A percentile compares a stretch with the other conserved stretches of the same genome.
Conservation (phyloP, 2,113 vertebrate genomes). For the Sturnus vulgaris region DNA sequence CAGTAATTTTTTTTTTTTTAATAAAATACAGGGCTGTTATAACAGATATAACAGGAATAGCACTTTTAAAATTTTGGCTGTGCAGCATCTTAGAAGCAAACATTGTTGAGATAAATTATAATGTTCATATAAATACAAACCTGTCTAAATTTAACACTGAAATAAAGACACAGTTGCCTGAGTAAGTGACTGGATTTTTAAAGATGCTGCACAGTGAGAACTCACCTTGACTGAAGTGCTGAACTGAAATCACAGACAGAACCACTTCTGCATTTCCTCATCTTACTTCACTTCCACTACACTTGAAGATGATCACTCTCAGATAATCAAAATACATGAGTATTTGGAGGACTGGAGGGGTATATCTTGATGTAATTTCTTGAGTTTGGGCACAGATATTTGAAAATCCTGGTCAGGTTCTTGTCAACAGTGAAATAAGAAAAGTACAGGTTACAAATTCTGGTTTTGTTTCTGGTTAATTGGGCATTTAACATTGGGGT, state of each 20-base stretch:
- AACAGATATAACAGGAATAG: background rate
- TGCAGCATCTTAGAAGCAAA: background rate
- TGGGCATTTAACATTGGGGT: background rate
- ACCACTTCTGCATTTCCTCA: background rate
- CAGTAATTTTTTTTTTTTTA: background rate
- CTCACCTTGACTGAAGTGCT: conserved; percentile 31
- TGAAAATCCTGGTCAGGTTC: background rate
- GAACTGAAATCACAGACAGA: background rate
- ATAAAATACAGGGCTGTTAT: background rate
- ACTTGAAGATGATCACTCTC: background rate
- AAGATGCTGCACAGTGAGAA: background rate
- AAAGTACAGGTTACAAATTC: background rate
- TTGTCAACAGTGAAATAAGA: background rate
- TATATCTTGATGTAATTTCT: background rate
- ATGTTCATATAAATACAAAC: background rate
- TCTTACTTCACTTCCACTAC: background rate
- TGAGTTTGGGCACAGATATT: background rate
- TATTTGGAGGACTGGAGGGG: background rate
- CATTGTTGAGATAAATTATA: background rate
- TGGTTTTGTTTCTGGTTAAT: background rate
- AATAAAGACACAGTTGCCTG: background rate
- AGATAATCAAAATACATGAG: background rate
- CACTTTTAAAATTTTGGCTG: background rate
- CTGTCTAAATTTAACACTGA: background rate
- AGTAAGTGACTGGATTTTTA: conserved; percentile 6